These are phyloP conservation scores for Pristionchus fissidentatus DNA, from an alignment of 2,888 invertebrate genomes.

Conservation along the genomic window DNA sequence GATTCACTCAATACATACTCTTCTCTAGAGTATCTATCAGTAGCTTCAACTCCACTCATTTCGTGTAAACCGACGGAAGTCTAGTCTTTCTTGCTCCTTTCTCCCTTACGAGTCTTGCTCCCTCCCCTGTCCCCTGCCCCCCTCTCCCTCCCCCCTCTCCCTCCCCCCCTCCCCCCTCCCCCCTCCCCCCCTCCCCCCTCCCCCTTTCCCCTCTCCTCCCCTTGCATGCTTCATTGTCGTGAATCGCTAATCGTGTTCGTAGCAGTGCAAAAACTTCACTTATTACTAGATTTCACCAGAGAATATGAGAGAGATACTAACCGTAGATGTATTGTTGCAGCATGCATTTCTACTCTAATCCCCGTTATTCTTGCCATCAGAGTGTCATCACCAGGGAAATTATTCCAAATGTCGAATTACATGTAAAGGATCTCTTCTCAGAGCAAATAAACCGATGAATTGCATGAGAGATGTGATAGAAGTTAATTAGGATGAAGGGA, in stretches of 20 bases:
- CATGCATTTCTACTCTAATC: not conserved
- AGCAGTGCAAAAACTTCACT: not conserved
- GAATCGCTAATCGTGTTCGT: not conserved
- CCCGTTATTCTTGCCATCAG: slow-evolving; percentile 1
- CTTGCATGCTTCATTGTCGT: slow-evolving; percentile 8
- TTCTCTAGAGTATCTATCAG: slow-evolving; percentile 47
- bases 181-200: not conserved
- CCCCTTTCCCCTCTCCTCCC: not conserved
- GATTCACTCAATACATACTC: slow-evolving; percentile 40
- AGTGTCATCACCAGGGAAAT: slow-evolving; percentile 2
- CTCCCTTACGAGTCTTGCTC: no score
- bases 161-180: slow-evolving; percentile 13
- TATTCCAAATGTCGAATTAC: slow-evolving; percentile 3
- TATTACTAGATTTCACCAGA: not conserved
- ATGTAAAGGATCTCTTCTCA: slow-evolving; percentile 3
- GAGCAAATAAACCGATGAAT: slow-evolving; percentile 11
- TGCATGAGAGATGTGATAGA: not conserved
- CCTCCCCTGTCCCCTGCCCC: not conserved
- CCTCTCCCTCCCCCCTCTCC: not conserved
- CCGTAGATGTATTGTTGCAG: not conserved
- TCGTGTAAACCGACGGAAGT: slow-evolving; percentile 40
- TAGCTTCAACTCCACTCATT: slow-evolving; percentile 45
- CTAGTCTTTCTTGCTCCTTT: not conserved
- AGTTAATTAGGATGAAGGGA: no score
- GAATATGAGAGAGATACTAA: slow-evolving; percentile 8